Conservation (phyloP, 2,113 vertebrate genomes). For the Nothoprocta perdicaria region DNA sequence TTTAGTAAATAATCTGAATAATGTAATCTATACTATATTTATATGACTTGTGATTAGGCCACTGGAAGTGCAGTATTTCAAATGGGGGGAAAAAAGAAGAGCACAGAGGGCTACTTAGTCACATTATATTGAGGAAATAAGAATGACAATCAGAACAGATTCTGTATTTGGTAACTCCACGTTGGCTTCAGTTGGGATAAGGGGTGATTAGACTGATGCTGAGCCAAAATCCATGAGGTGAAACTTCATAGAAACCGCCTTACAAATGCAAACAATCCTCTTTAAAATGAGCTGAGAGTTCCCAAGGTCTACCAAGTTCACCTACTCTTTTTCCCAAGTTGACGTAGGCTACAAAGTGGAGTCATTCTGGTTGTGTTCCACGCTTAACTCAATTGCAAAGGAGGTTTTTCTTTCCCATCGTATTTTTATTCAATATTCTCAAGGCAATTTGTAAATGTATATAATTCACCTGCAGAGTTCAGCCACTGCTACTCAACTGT, state of each 20-base stretch:
- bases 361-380: background rate
- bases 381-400: background rate
- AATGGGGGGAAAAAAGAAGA: background rate
- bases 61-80: background rate
- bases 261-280: background rate
- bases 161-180: background rate
- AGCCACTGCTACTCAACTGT: background rate
- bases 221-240: background rate
- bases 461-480: background rate
- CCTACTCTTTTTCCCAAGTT: background rate
- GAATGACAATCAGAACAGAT: background rate
- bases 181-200: background rate
- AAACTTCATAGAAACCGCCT: background rate
- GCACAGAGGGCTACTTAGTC: background rate
- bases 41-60: background rate
- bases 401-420: background rate
- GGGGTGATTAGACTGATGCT: conserved; percentile 1
- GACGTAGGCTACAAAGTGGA: background rate
- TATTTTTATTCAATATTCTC: background rate
- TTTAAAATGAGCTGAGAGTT: background rate
- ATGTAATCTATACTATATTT: background rate
- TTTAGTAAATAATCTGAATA: background rate
- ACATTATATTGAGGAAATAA: background rate
- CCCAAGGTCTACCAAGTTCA: conserved; percentile 21
- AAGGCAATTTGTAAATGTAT: conserved; percentile 1